These are phyloP conservation scores for Chaenodraco wilsoni DNA, from an alignment of 2,797 vertebrate genomes.

Conservation along the genomic window DNA sequence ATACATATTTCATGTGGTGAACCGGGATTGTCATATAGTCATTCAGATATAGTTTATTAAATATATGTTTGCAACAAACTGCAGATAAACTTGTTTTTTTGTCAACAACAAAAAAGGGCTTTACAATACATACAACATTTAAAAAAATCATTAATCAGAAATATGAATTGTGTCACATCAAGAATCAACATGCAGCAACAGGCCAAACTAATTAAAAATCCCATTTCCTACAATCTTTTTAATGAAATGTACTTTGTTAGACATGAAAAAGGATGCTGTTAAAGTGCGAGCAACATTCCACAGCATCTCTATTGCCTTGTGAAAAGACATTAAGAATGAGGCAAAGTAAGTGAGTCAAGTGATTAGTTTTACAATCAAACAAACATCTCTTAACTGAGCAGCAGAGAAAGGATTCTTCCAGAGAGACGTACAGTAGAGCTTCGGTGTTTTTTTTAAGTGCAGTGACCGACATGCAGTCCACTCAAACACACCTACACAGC, in stretches of 20 bases:
- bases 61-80: background rate
- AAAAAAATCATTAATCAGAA: background rate
- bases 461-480: conserved; percentile 72
- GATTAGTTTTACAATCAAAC: conserved; percentile 37
- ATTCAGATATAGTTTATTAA: background rate
- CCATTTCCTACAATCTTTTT: background rate
- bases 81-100: background rate
- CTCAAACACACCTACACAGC: conserved; percentile 65
- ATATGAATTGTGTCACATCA: background rate
- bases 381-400: conserved; percentile 29
- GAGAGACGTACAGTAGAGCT: conserved; percentile 45
- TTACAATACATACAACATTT: background rate
- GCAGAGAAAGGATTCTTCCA: conserved; percentile 33
- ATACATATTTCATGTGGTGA: background rate
- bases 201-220: conserved; percentile 16
- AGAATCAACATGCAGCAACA: conserved; percentile 20
- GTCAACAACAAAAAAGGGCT: conserved; percentile 1
- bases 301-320: background rate
- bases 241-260: conserved; percentile 24
- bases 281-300: background rate
- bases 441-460: conserved; percentile 58
- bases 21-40: conserved; percentile 2
- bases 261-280: background rate
- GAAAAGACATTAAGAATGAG: conserved; percentile 5
- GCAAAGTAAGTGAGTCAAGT: conserved; percentile 17